These are phyloP conservation scores for Gambusia affinis DNA, from an alignment of 2,113 vertebrate species.

Conservation along the genomic window DNA sequence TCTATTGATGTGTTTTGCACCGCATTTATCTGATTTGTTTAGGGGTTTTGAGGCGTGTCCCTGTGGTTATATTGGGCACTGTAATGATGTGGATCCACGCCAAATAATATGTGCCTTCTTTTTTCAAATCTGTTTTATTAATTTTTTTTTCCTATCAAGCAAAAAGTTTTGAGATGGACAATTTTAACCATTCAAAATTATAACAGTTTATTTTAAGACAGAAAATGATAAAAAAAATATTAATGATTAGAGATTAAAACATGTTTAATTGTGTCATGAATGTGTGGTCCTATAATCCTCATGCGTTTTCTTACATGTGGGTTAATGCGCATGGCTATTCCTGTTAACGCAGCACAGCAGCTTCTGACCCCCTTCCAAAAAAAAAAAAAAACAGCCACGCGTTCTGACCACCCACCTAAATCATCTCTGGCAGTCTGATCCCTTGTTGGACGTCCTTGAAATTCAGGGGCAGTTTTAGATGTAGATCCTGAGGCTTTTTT, in stretches of 20 bases:
- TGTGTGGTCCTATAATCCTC: slow-evolving; percentile 19
- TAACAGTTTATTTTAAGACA: not conserved
- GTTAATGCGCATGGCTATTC: slow-evolving; percentile 28
- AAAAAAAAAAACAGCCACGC: slow-evolving; percentile 12
- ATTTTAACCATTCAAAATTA: slow-evolving; percentile 5
- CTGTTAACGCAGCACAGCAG: slow-evolving; percentile 15
- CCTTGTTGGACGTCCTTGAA: slow-evolving; percentile 11
- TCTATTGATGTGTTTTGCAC: slow-evolving; percentile 81
- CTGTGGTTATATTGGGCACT: slow-evolving; percentile 63
- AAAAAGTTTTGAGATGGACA: slow-evolving; percentile 1
- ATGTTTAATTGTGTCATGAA: slow-evolving; percentile 1
- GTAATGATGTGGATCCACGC: slow-evolving; percentile 39
- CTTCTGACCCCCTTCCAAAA: not conserved
- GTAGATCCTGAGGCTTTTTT: not conserved
- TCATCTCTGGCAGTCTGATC: slow-evolving; percentile 11
- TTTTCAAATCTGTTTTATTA: not conserved
- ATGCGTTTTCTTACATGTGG: slow-evolving; percentile 16
- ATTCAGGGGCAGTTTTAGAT: slow-evolving; percentile 1
- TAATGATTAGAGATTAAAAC: slow-evolving; percentile 6
- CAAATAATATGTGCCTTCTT: slow-evolving; percentile 29
- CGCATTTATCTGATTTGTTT: slow-evolving; percentile 82
- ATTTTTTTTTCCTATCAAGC: too few relatives aligned
- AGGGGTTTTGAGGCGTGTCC: slow-evolving; percentile 78
- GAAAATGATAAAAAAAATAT: not conserved
- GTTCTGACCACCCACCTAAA: slow-evolving; percentile 24